These are phyloP conservation scores for Batillaria attramentaria DNA, from an alignment of 1,140 invertebrate genomes.

Conservation along the genomic window DNA sequence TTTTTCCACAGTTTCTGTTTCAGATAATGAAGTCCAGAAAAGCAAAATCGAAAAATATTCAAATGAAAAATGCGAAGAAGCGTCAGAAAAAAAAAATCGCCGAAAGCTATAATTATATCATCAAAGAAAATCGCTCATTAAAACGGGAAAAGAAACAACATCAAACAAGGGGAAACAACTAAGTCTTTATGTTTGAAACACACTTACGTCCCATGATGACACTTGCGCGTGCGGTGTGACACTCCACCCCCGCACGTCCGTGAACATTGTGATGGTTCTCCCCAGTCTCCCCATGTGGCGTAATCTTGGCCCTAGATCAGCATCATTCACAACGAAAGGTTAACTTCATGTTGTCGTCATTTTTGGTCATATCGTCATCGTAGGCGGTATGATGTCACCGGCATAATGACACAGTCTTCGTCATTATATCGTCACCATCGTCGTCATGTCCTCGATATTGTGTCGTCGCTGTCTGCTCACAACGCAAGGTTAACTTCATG, in stretches of 20 bases:
- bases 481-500: neutral
- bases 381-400: neutral
- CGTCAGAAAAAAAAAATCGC: too few relatives aligned
- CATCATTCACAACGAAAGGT: neutral
- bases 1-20: too few relatives aligned
- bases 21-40: too few relatives aligned
- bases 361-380: neutral
- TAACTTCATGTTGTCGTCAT: neutral
- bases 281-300: constrained; percentile 30
- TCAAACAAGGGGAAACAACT: neutral
- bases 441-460: neutral
- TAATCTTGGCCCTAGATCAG: neutral
- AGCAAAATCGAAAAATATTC: too few relatives aligned
- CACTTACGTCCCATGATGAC: constrained; percentile 31
- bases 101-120: too few relatives aligned
- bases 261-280: constrained; percentile 23
- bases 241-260: constrained; percentile 31
- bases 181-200: neutral
- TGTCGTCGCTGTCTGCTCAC: neutral
- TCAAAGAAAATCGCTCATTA: too few relatives aligned
- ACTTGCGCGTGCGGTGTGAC: constrained; percentile 23
- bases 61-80: too few relatives aligned
- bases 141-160: neutral
- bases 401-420: neutral
- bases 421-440: neutral